Evolutionary conservation across 2,797 vertebrate genomes (phyloP), one percentile per base, ranked within the genome.

Genomic region (Miichthys miiuy): DNA sequence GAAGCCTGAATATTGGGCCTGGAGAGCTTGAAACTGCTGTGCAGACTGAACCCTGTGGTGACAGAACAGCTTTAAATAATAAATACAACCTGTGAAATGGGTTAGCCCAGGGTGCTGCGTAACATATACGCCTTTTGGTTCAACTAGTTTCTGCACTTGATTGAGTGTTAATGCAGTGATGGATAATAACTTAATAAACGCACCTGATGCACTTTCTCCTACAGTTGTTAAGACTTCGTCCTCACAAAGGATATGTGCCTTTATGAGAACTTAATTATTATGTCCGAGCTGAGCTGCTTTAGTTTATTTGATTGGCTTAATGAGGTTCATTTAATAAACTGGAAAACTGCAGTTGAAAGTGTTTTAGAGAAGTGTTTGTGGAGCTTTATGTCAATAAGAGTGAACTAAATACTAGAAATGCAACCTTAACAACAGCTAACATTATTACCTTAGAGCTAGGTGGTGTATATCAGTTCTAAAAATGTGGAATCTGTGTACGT

Each of bases 1-100:
- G 73, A 87, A 67, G 62, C 76, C 77, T 17, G 86, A 84, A 83
- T 94, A 94, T 60, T 95, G 92, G 2, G 92, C 88, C 77, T 95
- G 94, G 13, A 95, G 93, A 60, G 94, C 92, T 44, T 95, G 95
- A 44, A 94, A 93, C 87, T 95, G 95, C 86, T 95, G 95, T 20
- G 94, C 88, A 20, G 95, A 95, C 80, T 92, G 94, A 85, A 95
- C 94, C 95, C 95, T 95, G 80, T 46, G 88, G 89, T 86, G 62
- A 83, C 68, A 91, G 91, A 93, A 91, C 88, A 92, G 55, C 91
- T 10, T 10, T 50, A 20, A 46, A 25, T 46, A 67, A 70, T 30
- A 16, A 67, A 47, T 9, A 71, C 14, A 21, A 30, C 12, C 60
- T 20, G n/a, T 3, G 20, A 50, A 56, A 48, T 11, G 2, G n/a